Base-by-base conservation (phyloP, 2,888 invertebrate genomes). In the Frankliniella intonsa region DNA sequence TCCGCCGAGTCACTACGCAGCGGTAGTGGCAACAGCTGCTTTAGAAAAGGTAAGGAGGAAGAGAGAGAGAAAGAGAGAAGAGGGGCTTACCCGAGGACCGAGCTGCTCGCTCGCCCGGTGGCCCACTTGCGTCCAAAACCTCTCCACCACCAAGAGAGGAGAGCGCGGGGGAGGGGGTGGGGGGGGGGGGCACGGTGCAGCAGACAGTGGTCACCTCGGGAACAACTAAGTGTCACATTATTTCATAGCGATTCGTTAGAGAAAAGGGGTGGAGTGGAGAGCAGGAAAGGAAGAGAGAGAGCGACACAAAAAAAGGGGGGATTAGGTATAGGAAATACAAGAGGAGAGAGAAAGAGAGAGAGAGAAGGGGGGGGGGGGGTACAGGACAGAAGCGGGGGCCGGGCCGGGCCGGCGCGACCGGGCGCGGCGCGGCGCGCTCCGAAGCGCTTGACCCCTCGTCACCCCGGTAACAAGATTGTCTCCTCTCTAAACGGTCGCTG, bases 111-210 rank as follows among this genome's bases (percentile, higher is more conserved):
- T n/a, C 62, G 17, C 62, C 62, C n/a, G 62, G 62, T 62, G 62
- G 62, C 62, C 62, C 62, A 62, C 62, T 62, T 62, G 62, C n/a
- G 62, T 62, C 62, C 62, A 62, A 62, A 62, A 62, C 62, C 62
- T n/a, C 62, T 62, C n/a, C 62, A 62, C 17, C 19, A n/a, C 19
- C 62, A 17, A 14, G 11, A 14, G 62, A 3, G 14, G 17, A 55
- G 3, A 55, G 55, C 12, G 51, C 12, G 55, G 17, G 55, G 17
- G 55, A 55, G 14, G 17, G 55, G 38, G n/a, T n/a, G 38, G 17
- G 17, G 62, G 62, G n/a, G 62, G 62, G 11, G 17, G 62, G 62
- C 1, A 17, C 38, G 38, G 3, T 38, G 5, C 38, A 38, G 2
- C 2, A 38, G 38, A 38, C 38, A 38, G 38, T 38, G 38, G 38